These are phyloP conservation scores for Agrochola litura DNA, from an alignment of 2,888 invertebrate genomes.

Conservation along the genomic window DNA sequence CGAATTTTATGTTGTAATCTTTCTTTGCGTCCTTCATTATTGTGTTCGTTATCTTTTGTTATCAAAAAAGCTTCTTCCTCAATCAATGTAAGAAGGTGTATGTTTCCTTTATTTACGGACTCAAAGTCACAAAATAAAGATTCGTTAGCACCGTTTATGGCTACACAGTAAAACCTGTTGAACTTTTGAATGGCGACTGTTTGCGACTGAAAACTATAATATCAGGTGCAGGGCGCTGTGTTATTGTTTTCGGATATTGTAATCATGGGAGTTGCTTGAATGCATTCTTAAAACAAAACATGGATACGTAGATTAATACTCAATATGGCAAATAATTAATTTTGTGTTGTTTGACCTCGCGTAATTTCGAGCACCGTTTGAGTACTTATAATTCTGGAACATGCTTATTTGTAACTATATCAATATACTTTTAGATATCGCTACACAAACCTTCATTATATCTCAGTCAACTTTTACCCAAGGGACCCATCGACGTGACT, in stretches of 20 bases:
- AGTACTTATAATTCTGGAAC: not conserved
- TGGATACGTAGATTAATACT: not conserved
- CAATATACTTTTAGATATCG: slow-evolving; percentile 2
- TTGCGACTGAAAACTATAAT: not conserved
- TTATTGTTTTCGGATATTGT: slow-evolving; percentile 9
- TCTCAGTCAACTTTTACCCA: slow-evolving; percentile 17
- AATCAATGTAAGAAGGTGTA: not conserved
- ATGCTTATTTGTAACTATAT: not conserved
- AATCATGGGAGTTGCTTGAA: not conserved
- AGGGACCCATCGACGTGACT: slow-evolving; percentile 18
- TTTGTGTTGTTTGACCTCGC: not conserved
- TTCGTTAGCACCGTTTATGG: slow-evolving; percentile 8
- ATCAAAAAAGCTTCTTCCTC: slow-evolving; percentile 4
- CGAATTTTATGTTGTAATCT: slow-evolving; percentile 45
- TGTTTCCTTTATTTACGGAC: not conserved
- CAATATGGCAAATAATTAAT: no score
- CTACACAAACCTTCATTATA: slow-evolving; percentile 22
- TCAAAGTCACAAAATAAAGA: slow-evolving; percentile 3
- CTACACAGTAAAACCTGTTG: slow-evolving; percentile 29
- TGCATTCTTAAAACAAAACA: not conserved
- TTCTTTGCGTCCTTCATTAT: slow-evolving; percentile 19
- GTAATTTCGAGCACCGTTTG: not conserved
- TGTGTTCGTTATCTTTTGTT: slow-evolving; percentile 13
- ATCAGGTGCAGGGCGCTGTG: not conserved
- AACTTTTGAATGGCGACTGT: slow-evolving; percentile 2